Conservation (phyloP, 2,113 vertebrate genomes). For the Theristicus caerulescens region DNA sequence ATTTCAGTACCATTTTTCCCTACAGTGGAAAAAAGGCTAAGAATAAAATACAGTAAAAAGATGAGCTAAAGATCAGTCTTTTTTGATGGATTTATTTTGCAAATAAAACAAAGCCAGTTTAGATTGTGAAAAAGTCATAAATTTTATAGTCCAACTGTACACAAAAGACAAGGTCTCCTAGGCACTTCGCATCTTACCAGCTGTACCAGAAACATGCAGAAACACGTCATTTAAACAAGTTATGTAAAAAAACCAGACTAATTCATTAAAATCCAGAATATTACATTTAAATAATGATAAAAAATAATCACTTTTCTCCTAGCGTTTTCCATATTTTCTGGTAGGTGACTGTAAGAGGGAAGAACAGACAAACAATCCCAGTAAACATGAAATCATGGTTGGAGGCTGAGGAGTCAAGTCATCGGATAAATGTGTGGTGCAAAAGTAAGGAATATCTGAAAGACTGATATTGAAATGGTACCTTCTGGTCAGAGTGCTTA, state of each 20-base stretch:
- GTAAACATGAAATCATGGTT: background rate
- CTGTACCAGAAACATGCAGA: background rate
- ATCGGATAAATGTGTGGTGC: background rate
- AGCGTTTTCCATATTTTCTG: background rate
- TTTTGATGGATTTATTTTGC: background rate
- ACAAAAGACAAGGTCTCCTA: background rate
- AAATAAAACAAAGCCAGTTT: background rate
- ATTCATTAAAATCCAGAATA: background rate
- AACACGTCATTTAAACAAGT: background rate
- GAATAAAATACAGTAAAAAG: background rate
- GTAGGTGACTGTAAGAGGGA: background rate
- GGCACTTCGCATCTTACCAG: background rate
- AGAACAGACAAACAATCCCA: background rate
- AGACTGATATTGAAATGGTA: background rate
- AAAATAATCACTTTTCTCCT: background rate
- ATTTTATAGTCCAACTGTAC: background rate
- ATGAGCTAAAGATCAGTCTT: background rate
- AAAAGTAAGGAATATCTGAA: background rate
- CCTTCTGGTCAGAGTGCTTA: background rate
- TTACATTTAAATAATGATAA: background rate
- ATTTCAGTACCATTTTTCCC: background rate
- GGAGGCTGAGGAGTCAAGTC: background rate
- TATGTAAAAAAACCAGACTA: background rate
- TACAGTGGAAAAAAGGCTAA: background rate
- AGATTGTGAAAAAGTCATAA: background rate